Conservation (phyloP, 2,888 invertebrate species). For the Ceratothoa steindachneri region DNA sequence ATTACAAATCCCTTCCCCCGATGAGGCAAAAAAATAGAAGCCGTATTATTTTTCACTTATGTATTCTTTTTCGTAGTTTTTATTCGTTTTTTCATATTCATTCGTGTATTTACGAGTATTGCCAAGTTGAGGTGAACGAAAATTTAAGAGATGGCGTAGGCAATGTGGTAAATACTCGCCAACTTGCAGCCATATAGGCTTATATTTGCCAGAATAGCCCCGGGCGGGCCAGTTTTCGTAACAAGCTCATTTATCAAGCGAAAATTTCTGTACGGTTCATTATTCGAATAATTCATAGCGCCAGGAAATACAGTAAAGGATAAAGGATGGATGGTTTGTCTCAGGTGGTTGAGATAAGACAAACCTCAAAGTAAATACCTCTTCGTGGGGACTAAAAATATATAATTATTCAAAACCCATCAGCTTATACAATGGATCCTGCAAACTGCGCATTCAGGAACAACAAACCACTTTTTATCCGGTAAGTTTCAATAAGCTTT, state of each 20-base stretch:
- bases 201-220: slow-evolving; percentile 13
- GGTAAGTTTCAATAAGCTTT: neutral
- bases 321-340: neutral
- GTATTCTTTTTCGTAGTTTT: neutral
- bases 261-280: neutral
- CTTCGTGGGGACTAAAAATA: neutral
- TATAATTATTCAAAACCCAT: neutral
- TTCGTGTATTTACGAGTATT: too few species aligned
- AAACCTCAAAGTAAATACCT: neutral
- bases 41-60: slow-evolving; percentile 10
- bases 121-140: too few species aligned
- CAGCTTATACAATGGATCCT: neutral
- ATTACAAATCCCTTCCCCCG: neutral
- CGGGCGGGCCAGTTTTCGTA: slow-evolving; percentile 9
- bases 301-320: neutral
- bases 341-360: neutral
- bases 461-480: neutral
- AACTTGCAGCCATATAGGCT: slow-evolving; percentile 15
- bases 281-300: neutral
- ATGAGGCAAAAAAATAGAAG: slow-evolving; percentile 7
- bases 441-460: neutral
- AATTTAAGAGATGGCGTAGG: neutral
- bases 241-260: slow-evolving; percentile 8
- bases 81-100: neutral
- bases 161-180: slow-evolving; percentile 11